phyloP scores from a whole-genome alignment of 1,140 invertebrate species.

The Trichonephila clavipes region DNA sequence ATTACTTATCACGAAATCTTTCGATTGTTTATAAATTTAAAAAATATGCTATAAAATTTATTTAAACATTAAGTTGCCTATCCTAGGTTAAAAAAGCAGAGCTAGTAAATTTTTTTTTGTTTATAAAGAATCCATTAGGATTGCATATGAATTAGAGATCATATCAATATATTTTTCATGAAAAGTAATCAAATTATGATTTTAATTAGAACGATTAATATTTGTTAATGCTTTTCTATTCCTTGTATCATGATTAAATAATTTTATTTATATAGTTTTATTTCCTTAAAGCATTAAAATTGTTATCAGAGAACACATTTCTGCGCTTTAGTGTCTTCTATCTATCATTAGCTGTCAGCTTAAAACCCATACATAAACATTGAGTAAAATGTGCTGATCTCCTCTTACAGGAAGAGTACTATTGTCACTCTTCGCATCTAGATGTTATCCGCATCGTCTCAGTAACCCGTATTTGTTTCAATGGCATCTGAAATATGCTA shows the following conservation, averaged over 20 bases:
- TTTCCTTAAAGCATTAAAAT: background rate
- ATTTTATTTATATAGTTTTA: background rate
- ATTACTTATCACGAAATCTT: too few relatives aligned
- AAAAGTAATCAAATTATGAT: too few relatives aligned
- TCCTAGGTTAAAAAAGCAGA: too few relatives aligned
- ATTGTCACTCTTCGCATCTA: background rate
- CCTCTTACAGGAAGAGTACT: background rate
- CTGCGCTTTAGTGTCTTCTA: background rate
- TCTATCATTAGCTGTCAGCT: background rate
- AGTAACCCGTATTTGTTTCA: constrained; percentile 39
- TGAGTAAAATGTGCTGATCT: background rate
- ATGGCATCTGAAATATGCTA: constrained; percentile 15
- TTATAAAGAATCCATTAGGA: too few relatives aligned
- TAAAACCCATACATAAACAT: background rate
- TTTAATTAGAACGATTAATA: too few relatives aligned
- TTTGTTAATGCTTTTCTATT: too few relatives aligned
- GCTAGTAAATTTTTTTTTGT: too few relatives aligned
- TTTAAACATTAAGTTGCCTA: too few relatives aligned
- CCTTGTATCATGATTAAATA: background rate
- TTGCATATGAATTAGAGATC: too few relatives aligned
- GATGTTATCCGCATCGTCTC: constrained; percentile 17
- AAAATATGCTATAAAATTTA: too few relatives aligned
- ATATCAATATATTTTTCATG: too few relatives aligned
- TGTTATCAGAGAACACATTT: background rate
- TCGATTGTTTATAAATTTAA: too few relatives aligned